Percentiles rank a stretch among this genome's conserved stretches.
phyloP scores from a whole-genome alignment of 2,888 invertebrate genomes.

The Synanthedon andrenaeformis region DNA sequence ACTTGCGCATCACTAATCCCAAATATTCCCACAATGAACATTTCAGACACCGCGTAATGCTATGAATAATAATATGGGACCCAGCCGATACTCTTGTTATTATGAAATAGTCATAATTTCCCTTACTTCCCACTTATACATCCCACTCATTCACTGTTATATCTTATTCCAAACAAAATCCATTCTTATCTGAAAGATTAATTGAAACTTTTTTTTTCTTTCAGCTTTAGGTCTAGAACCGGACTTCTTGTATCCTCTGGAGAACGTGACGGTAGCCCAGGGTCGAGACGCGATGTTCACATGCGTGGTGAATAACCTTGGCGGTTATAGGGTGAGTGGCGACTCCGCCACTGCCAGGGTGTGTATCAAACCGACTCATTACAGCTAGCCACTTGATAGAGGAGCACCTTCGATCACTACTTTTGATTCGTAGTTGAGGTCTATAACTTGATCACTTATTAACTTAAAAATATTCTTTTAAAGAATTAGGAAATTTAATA shows the following conservation, averaged over 20 bases:
- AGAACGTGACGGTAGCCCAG: slow-evolving; percentile 86
- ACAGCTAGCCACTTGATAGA: slow-evolving; percentile 53
- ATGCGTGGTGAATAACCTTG: slow-evolving; percentile 87
- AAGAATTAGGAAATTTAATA: not conserved
- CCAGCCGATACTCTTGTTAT: not conserved
- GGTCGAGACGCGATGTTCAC: slow-evolving; percentile 87
- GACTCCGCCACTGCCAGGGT: slow-evolving; percentile 86
- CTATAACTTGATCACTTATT: slow-evolving; percentile 35
- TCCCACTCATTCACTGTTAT: too few relatives aligned
- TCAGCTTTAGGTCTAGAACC: slow-evolving; percentile 81
- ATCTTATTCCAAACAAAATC: too few relatives aligned
- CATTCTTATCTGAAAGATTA: too few relatives aligned
- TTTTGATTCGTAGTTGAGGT: slow-evolving; percentile 36
- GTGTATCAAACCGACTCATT: slow-evolving; percentile 75
- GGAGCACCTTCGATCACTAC: slow-evolving; percentile 59
- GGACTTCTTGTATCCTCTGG: slow-evolving; percentile 82
- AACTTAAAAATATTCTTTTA: not conserved
- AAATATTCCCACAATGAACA: slow-evolving; percentile 4
- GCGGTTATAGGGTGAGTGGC: slow-evolving; percentile 92
- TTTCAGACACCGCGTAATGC: not conserved
- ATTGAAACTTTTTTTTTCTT: slow-evolving; percentile 41
- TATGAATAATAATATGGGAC: not conserved
- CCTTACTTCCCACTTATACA: too few relatives aligned
- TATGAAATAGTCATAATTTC: not conserved
- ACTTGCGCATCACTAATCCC: slow-evolving; percentile 10